Conservation (phyloP, 2,797 vertebrate genomes). For the Xyrichtys novacula region DNA sequence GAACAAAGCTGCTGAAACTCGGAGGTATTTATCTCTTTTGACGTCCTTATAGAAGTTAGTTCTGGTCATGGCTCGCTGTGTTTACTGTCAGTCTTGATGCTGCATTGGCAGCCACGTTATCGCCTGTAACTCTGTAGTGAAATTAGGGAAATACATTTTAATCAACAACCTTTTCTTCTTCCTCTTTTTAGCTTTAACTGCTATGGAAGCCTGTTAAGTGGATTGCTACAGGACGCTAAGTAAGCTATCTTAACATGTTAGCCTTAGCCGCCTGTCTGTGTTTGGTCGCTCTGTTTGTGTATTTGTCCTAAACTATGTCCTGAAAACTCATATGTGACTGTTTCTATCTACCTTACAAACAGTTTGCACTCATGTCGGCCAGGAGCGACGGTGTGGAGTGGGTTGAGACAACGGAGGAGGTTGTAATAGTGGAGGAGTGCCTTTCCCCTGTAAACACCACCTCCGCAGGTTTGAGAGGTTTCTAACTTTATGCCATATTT, state of each 20-base stretch:
- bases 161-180: no score
- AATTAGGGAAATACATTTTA: no score
- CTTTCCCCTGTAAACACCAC: slow-evolving; percentile 26
- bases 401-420: slow-evolving; percentile 76
- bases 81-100: neutral
- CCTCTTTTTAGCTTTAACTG: accelerated
- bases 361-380: slow-evolving; percentile 64
- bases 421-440: slow-evolving; percentile 66
- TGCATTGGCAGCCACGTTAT: slow-evolving; percentile 3
- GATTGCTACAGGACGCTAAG: neutral
- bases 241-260: slow-evolving; percentile 9
- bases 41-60: accelerated
- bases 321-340: neutral
- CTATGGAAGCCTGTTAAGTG: neutral
- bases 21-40: neutral
- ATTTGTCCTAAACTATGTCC: neutral
- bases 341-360: neutral
- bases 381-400: slow-evolving; percentile 62
- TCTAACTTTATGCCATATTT: neutral
- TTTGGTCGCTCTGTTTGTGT: neutral
- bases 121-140: no score
- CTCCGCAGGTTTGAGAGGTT: slow-evolving; percentile 49
- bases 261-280: slow-evolving; percentile 3
- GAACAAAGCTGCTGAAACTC: neutral
- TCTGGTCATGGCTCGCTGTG: neutral